Evolutionary conservation across 2,113 vertebrate genomes (phyloP).

Genomic region (Gallinago jamesoni): DNA sequence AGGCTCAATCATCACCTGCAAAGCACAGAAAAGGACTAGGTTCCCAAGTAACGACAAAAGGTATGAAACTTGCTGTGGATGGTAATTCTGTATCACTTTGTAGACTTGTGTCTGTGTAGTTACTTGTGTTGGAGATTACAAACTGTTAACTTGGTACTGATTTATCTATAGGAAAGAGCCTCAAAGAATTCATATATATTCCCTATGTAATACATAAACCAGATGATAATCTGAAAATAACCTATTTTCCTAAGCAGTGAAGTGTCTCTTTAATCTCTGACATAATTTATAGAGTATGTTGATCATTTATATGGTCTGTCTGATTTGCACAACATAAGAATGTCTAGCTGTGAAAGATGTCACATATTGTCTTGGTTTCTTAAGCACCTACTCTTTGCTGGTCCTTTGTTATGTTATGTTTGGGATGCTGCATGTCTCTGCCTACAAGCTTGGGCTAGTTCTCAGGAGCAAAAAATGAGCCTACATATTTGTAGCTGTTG

Average conservation of each 20-base stretch:
- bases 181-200: not conserved
- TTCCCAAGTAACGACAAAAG: not conserved
- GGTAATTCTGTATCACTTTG: not conserved
- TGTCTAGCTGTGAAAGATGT: not conserved
- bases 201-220: not conserved
- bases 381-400: not conserved
- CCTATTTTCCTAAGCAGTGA: not conserved
- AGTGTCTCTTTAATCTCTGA: not conserved
- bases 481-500: not conserved
- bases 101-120: not conserved
- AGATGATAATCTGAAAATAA: not conserved
- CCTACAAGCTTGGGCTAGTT: not conserved
- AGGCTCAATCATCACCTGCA: not conserved
- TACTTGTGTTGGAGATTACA: not conserved
- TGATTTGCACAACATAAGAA: not conserved
- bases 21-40: not conserved
- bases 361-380: not conserved
- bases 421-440: not conserved
- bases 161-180: not conserved
- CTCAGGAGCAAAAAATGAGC: not conserved
- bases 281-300: not conserved
- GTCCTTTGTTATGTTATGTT: rapidly evolving
- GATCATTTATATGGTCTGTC: not conserved
- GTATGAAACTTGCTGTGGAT: not conserved
- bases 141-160: not conserved